Evolutionary conservation across 2,888 invertebrate genomes (phyloP).

Genomic region (Campopleginae sp.): DNA sequence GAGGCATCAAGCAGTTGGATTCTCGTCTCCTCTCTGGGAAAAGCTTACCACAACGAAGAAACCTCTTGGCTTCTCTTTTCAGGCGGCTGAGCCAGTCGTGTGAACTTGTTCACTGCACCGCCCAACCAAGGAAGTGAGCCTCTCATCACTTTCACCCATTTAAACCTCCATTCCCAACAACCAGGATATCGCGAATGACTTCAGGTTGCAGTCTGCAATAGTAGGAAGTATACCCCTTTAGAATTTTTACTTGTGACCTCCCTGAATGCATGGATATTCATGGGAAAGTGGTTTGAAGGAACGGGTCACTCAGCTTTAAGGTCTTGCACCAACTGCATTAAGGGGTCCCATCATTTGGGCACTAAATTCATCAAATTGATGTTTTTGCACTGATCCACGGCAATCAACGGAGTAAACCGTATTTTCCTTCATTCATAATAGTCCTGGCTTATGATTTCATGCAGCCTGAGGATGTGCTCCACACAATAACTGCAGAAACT

Average conservation of each 20-base stretch:
- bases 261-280: background rate
- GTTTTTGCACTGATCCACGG: too few relatives aligned
- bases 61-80: constrained; percentile 42
- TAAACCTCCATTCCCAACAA: constrained; percentile 6
- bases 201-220: background rate
- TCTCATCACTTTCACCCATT: constrained; percentile 23
- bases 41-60: constrained; percentile 33
- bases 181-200: background rate
- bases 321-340: background rate
- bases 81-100: constrained; percentile 56
- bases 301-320: too few relatives aligned
- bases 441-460: background rate
- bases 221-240: too few relatives aligned
- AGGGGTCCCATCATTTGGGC: background rate
- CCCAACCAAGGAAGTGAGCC: constrained; percentile 35
- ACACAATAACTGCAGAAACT: background rate
- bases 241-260: background rate
- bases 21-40: constrained; percentile 17
- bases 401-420: background rate
- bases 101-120: constrained; percentile 60
- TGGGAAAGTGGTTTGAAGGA: too few relatives aligned
- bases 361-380: constrained; percentile 1
- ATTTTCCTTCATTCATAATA: background rate
- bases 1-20: background rate
- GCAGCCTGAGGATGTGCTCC: background rate